Evolutionary conservation across 1,140 invertebrate genomes (phyloP), one percentile per base, ranked within the genome.

Genomic region (Drosophila insularis): DNA sequence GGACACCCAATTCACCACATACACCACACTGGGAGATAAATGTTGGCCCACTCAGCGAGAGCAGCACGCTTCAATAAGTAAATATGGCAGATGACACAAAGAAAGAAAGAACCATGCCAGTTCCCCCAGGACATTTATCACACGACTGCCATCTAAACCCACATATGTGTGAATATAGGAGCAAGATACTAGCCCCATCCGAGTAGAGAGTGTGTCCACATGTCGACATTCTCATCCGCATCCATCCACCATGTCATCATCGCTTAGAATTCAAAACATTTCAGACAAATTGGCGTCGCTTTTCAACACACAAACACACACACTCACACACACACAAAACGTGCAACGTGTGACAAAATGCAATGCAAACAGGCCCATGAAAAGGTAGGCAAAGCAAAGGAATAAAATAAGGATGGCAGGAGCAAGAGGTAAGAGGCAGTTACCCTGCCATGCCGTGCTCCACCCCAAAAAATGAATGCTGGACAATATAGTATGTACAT

Each of bases 221-320:
- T 64, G 66, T 74, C 55, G 69, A 64, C 61, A 76, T 68, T 39
- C 74, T 40, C 69, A 63, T 61, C n/a, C 31, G 31, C 23, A 55
- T 64, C 39, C 19, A 54, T 23, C 21, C 70, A n/a, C 39, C 32
- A 27, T 32, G 21, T 46, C 56, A 21, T 37, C 60, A 63, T 63
- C 82, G 79, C 72, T 86, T 87, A 82, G 82, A 87, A 86, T 86
- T 86, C 82, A 87, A 86, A 86, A 86, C 82, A 86, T 86, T 86
- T 86, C 82, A 86, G 82, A 86, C 82, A 86, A 86, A 86, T 86
- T 86, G 82, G 82, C 82, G 84, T 87, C 84, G 82, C 84, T 87
- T 86, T 86, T 75, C 72, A 75, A 64, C 82, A 27, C 27, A 27
- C 4, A 27, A 4, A 27, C 27, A 27, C 27, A 27, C 27, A 27